Percentiles rank a stretch among this genome's conserved stretches.
Evolutionary conservation across 2,797 vertebrate species (phyloP).

Genomic region (Mormyrus proboscirostris): DNA sequence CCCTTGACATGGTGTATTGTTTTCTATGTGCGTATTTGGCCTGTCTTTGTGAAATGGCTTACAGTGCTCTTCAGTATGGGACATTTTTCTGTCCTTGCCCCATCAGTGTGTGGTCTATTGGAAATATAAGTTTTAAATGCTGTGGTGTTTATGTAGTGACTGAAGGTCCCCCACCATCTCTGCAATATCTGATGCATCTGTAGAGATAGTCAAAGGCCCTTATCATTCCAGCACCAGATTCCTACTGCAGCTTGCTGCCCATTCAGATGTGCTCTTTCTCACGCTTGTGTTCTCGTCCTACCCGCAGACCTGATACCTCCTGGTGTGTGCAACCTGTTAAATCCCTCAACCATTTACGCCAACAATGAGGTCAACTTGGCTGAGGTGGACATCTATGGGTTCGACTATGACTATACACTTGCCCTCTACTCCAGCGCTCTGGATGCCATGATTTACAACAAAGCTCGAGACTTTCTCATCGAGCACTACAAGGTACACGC

Average conservation of each 20-base stretch:
- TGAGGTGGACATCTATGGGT: slow-evolving; percentile 78
- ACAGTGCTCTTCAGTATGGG: background rate
- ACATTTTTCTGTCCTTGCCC: background rate
- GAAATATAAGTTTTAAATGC: background rate
- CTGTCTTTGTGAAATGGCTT: background rate
- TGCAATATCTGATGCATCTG: background rate
- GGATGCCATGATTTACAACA: slow-evolving; percentile 70
- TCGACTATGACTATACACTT: slow-evolving; percentile 79
- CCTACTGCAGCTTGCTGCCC: background rate
- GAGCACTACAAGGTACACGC: slow-evolving; percentile 71
- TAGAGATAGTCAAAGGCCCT: background rate
- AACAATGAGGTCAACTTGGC: slow-evolving; percentile 73
- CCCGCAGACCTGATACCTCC: slow-evolving; percentile 71
- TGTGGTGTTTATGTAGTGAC: background rate
- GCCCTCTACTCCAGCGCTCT: slow-evolving; percentile 71
- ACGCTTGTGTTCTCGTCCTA: background rate
- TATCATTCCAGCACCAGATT: background rate
- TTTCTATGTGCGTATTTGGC: background rate
- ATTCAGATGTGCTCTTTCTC: background rate
- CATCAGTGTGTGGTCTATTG: background rate
- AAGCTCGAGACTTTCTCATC: slow-evolving; percentile 63
- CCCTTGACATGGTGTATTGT: background rate
- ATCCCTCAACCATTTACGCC: slow-evolving; percentile 68
- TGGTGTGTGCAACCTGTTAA: slow-evolving; percentile 68
- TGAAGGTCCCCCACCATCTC: background rate